Percentiles rank a stretch among this genome's conserved stretches.
Evolutionary conservation across 1,140 invertebrate species (phyloP).

Genomic region (Trypoxylus dichotomus): DNA sequence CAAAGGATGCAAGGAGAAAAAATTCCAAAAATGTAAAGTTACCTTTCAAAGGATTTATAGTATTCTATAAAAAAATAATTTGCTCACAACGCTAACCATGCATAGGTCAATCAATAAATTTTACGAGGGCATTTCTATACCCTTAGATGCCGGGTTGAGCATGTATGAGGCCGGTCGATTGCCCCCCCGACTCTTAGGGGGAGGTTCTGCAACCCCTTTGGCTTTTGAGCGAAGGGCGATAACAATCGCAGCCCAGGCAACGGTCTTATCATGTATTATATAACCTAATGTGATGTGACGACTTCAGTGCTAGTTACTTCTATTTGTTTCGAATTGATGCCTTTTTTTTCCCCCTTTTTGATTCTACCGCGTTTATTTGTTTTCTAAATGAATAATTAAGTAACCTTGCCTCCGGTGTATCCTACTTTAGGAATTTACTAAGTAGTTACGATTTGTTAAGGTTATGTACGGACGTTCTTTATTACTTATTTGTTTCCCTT

Average conservation of each 20-base stretch:
- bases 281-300: slow-evolving; percentile 42
- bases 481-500: too few species aligned
- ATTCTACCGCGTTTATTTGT: background rate
- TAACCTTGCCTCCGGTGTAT: too few species aligned
- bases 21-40: too few species aligned
- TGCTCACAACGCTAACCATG: slow-evolving; percentile 38
- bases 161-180: slow-evolving; percentile 42
- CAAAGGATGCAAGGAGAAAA: background rate
- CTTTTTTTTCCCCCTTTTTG: background rate
- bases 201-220: slow-evolving; percentile 31
- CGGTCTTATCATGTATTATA: slow-evolving; percentile 44
- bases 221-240: slow-evolving; percentile 43
- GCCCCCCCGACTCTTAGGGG: slow-evolving; percentile 34
- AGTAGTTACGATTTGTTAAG: too few species aligned
- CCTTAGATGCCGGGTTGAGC: slow-evolving; percentile 39
- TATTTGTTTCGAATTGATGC: background rate
- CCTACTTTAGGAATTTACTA: too few species aligned
- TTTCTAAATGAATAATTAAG: background rate
- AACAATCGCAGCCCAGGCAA: slow-evolving; percentile 42
- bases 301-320: slow-evolving; percentile 40
- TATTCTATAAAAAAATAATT: slow-evolving; percentile 37
- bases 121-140: slow-evolving; percentile 43
- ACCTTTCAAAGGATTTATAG: background rate
- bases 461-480: too few species aligned
- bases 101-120: slow-evolving; percentile 44